Evolutionary conservation across 2,797 vertebrate genomes (phyloP).

Genomic region (Podargus strigoides): DNA sequence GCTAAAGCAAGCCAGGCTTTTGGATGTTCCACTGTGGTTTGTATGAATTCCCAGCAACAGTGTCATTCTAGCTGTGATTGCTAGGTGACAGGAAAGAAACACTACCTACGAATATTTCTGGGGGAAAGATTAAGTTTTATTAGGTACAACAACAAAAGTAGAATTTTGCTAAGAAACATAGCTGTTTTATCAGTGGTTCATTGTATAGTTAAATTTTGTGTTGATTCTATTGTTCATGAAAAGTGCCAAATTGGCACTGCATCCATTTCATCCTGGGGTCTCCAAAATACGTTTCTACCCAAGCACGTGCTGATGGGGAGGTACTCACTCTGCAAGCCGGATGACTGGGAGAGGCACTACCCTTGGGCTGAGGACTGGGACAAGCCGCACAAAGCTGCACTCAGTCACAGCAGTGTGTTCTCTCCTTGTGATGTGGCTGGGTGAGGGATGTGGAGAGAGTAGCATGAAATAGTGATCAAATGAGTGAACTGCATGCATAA

Average conservation of each 20-base stretch:
- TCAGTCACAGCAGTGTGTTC: fast-evolving
- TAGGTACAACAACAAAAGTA: not conserved
- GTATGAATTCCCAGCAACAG: not conserved
- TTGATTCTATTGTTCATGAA: not conserved
- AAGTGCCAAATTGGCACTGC: not conserved
- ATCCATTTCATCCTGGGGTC: not conserved
- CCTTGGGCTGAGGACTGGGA: not conserved
- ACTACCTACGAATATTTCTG: not conserved
- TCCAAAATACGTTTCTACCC: not conserved
- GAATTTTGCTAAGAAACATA: not conserved
- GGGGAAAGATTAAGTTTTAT: not conserved
- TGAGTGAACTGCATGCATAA: not conserved
- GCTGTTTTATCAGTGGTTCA: not conserved
- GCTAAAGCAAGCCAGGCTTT: constrained; percentile 26
- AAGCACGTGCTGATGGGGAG: fast-evolving
- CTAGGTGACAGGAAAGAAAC: not conserved
- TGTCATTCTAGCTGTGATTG: not conserved
- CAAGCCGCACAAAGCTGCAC: not conserved
- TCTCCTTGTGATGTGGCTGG: fast-evolving
- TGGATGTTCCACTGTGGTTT: constrained; percentile 20
- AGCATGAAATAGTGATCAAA: not conserved
- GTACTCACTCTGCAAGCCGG: not conserved
- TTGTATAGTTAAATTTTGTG: not conserved
- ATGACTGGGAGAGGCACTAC: not conserved
- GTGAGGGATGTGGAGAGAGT: not conserved